Evolutionary conservation across 2,888 invertebrate species (phyloP).

Genomic region (Digitonthophagus gazella): DNA sequence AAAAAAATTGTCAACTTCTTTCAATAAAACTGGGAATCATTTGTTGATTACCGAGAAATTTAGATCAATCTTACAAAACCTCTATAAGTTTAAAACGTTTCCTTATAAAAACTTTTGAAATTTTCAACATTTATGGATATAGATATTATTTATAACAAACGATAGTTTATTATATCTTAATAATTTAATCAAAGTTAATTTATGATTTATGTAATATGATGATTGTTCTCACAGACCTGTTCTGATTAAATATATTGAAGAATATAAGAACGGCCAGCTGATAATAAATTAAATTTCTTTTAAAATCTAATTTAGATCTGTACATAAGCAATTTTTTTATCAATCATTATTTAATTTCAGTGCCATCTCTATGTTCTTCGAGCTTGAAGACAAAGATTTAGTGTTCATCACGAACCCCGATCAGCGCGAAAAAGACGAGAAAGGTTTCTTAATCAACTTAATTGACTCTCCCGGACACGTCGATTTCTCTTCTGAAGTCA

Average conservation of each 20-base stretch:
- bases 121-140: too few species aligned
- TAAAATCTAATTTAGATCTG: not conserved
- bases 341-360: constrained; percentile 54
- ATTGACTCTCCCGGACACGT: constrained; percentile 99
- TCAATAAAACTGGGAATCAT: too few species aligned
- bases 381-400: constrained; percentile 91
- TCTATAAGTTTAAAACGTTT: too few species aligned
- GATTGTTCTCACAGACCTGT: constrained; percentile 55
- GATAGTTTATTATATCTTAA: too few species aligned
- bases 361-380: constrained; percentile 99
- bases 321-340: constrained; percentile 5
- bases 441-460: constrained; percentile 99
- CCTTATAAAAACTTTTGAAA: too few species aligned
- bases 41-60: too few species aligned
- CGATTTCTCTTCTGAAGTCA: constrained; percentile 99
- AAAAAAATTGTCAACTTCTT: too few species aligned
- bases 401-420: constrained; percentile 88
- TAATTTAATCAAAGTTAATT: too few species aligned
- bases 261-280: constrained; percentile 58
- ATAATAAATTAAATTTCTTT: too few species aligned
- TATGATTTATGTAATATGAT: constrained; percentile 44
- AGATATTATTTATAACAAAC: too few species aligned
- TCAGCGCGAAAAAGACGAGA: constrained; percentile 85
- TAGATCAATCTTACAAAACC: too few species aligned
- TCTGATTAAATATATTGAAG: constrained; percentile 53